Base-by-base conservation (phyloP, 2,888 invertebrate genomes). In the Proisotoma minuta region DNA sequence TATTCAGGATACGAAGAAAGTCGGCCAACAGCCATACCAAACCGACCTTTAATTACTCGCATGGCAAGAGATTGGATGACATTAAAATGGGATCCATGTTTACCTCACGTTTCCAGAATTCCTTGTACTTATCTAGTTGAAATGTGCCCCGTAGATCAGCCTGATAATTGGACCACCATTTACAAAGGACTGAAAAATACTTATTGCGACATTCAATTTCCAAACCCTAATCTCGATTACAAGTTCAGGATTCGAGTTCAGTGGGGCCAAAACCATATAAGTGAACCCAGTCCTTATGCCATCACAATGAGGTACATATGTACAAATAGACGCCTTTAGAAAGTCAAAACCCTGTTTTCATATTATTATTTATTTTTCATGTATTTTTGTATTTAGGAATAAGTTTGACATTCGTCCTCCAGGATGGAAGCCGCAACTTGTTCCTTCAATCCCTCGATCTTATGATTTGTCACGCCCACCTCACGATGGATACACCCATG, bases 101-200 rank as follows among this genome's bases (percentile, higher is more conserved):
- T 96, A 88, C 88, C 22, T 90, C 94, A 0, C 84, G 89, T 50
- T 86, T 88, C 74, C 22, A 22, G 59, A 27, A 39, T 47, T 20
- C 95, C 95, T 0, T 91, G 96, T 60, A 94, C 93, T 0, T 98
- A 98, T 77, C 88, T 91, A 78, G 85, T 95, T 71, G 98, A 99
- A 82, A 91, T 93, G 87, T 87, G 91, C 77, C 92, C 51, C 10
- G 61, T 56, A 3, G 58, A 53, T 43, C 52, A 50, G 20, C 40
- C 50, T 26, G 61, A 63, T 28, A 51, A 49, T 20, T 64, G 64
- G 64, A 57, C 43, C 3, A 52, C 56, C 3, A 39, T 60, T 8
- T 53, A 64, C 27, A 48, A 43, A 77, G 80, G 79, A 2, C 85
- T 95, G 15, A 85, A 93, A 65, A 91, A 91, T 69, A 92, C 92